phyloP scores from a whole-genome alignment of 2,888 invertebrate species.

The Periphyllus acericola region DNA sequence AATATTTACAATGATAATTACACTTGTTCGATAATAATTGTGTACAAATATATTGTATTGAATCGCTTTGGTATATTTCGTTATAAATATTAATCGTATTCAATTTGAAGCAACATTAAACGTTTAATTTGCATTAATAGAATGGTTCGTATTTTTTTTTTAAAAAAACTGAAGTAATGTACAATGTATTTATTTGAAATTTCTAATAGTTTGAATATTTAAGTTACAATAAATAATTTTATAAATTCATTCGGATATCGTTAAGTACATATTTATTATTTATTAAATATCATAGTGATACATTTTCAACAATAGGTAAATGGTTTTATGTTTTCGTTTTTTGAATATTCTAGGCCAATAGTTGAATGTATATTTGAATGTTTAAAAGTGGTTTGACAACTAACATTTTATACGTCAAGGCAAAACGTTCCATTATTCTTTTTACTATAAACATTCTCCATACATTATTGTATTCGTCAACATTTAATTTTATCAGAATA shows the following conservation, averaged over 20 bases:
- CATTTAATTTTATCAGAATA: not conserved
- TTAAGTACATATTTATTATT: not conserved
- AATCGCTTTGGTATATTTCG: not conserved
- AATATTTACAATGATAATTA: not conserved
- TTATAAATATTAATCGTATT: too few species aligned
- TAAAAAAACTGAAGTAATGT: too few species aligned
- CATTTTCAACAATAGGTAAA: not conserved
- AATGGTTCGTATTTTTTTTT: too few species aligned
- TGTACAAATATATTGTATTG: not conserved
- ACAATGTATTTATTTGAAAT: too few species aligned
- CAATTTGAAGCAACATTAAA: too few species aligned
- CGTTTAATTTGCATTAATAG: too few species aligned
- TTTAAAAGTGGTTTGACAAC: not conserved
- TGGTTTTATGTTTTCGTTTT: not conserved
- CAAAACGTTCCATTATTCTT: not conserved
- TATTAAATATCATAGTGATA: too few species aligned
- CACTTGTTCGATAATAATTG: too few species aligned
- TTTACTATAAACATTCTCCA: not conserved
- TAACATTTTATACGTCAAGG: not conserved
- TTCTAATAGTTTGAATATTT: too few species aligned
- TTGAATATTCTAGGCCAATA: not conserved
- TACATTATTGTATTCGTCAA: not conserved
- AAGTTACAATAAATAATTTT: not conserved
- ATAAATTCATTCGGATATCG: not conserved
- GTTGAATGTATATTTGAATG: not conserved